These are phyloP conservation scores for Porites lobata DNA, from an alignment of 92 coral and sea anemone genomes.

Conservation along the genomic window DNA sequence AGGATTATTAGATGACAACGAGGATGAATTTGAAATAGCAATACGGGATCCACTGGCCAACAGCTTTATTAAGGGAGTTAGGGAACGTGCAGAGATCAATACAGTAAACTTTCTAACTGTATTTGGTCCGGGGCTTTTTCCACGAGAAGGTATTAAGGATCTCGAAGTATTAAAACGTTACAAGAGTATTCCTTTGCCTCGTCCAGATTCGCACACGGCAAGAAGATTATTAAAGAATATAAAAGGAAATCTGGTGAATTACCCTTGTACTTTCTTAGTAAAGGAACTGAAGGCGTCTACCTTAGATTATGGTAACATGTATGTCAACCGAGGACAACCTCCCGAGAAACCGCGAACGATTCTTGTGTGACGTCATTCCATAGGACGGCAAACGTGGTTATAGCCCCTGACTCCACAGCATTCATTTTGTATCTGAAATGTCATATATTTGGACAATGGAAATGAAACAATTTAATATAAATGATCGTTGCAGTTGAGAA, in stretches of 20 bases:
- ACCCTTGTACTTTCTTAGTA: constrained; percentile 28
- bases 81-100: constrained; percentile 36
- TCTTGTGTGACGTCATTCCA: constrained; percentile 14
- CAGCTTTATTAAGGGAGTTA: constrained; percentile 31
- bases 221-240: constrained; percentile 31
- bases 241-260: constrained; percentile 53
- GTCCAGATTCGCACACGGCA: constrained; percentile 20
- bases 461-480: not conserved
- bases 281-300: constrained; percentile 39
- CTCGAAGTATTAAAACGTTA: constrained; percentile 39
- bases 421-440: constrained; percentile 1
- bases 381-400: constrained; percentile 11
- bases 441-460: not conserved
- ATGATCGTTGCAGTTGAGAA: constrained; percentile 15
- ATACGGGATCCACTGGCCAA: constrained; percentile 44
- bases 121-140: constrained; percentile 40
- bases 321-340: constrained; percentile 31
- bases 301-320: constrained; percentile 45
- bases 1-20: constrained; percentile 31
- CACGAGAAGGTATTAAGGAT: constrained; percentile 29
- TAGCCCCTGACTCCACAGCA: not conserved
- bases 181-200: constrained; percentile 34
- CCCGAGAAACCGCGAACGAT: constrained; percentile 9
- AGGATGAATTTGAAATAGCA: constrained; percentile 5
- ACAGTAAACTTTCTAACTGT: constrained; percentile 16